Conservation (phyloP, 2,888 invertebrate species). For the Caenorhabditis sulstoni region DNA sequence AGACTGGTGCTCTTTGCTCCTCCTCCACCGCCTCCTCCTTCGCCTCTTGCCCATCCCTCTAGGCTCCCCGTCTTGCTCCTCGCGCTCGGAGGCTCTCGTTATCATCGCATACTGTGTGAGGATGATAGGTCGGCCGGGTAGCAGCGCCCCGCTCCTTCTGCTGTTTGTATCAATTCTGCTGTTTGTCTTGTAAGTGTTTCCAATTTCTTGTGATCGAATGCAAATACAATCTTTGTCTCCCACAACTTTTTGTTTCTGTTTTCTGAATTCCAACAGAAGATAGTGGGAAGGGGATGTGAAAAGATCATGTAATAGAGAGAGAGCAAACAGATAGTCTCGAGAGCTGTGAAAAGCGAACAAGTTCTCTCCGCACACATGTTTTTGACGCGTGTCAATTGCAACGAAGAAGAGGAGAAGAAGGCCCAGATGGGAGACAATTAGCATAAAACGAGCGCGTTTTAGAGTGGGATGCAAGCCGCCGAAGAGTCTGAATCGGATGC, state of each 20-base stretch:
- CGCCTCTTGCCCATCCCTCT: too few relatives aligned
- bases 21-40: slow-evolving; percentile 20
- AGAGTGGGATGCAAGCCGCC: slow-evolving; percentile 58
- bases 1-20: slow-evolving; percentile 53
- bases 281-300: background rate
- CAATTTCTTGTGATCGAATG: slow-evolving; percentile 8
- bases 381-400: slow-evolving; percentile 13
- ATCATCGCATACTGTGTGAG: slow-evolving; percentile 52
- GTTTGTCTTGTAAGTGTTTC: slow-evolving; percentile 58
- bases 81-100: slow-evolving; percentile 9
- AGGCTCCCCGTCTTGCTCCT: too few relatives aligned
- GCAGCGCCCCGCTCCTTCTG: slow-evolving; percentile 12
- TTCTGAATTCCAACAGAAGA: too few relatives aligned
- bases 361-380: slow-evolving; percentile 18
- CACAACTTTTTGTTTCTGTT: too few relatives aligned
- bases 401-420: too few relatives aligned
- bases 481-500: slow-evolving; percentile 59
- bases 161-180: slow-evolving; percentile 52
- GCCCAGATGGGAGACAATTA: slow-evolving; percentile 6
- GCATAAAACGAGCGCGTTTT: slow-evolving; percentile 1
- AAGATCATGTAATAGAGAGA: background rate
- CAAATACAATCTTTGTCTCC: too few relatives aligned
- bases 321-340: slow-evolving; percentile 5
- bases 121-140: slow-evolving; percentile 50
- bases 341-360: background rate